Evolutionary conservation across 1,140 invertebrate species (phyloP), one percentile per base, ranked within the genome.

Genomic region (Pseudomyrmex cubaensis): DNA sequence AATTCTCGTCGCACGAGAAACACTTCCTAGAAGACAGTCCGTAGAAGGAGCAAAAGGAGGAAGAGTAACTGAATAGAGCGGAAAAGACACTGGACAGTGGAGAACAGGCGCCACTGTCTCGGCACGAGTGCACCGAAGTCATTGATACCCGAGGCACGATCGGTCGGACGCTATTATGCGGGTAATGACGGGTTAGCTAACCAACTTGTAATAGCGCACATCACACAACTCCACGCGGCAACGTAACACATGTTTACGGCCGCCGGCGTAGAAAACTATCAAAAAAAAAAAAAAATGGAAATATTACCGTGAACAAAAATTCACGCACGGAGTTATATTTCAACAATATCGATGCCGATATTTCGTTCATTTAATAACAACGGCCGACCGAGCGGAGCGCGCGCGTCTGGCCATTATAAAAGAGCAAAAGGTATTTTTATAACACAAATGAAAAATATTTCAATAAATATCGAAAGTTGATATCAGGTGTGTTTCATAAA

Each of bases 1-100:
- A 87, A 89, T 89, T 89, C 88, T 85, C 44, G 82, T 85, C 88
- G 87, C 87, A 78, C 75, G 52, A 25, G 73, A 25, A 7, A 35
- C 35, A 85, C 85, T 87, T 89, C 85, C 85, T 89, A 83, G 69
- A 63, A 78, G 73, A 78, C 75, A 15, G 73, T 88, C 80, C 74
- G 35, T 35, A 7, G 35, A 35, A 35, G 5, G 7, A 35, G 35
- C 35, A 35, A 35, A 35, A 35, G 35, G 7, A 35, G 7, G 35
- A 88, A 73, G 87, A 85, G 88, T 87, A 82, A 22, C 61, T 61
- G 22, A 66, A 48, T 54, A 88, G 50, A 73, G 35, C 20, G 56
- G 15, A 50, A 74, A 13, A 44, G 10, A 10, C 12, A 46, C 2
- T 35, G 46, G 61, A 63, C 66, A 17, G 12, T 70, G 63, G 56